These are phyloP conservation scores for Tokudaia muenninki DNA, from an alignment of 2,797 vertebrate genomes.

Conservation along the genomic window DNA sequence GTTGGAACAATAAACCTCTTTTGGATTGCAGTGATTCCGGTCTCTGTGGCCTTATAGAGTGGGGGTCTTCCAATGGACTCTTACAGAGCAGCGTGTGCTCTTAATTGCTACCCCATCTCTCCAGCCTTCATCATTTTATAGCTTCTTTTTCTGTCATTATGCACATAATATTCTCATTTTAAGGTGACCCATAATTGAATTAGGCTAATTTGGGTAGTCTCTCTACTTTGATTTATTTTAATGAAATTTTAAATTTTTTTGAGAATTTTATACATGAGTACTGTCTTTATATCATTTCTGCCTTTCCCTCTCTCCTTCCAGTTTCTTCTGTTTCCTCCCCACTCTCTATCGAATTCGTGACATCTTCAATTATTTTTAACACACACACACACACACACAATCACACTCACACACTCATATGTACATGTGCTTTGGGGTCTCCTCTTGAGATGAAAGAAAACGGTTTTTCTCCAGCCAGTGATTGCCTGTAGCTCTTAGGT, in stretches of 20 bases:
- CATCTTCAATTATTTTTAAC: background rate
- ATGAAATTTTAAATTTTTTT: background rate
- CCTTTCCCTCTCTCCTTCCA: background rate
- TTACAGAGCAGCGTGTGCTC: background rate
- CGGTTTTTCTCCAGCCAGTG: background rate
- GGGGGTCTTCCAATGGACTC: too few species aligned
- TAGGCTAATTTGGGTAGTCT: background rate
- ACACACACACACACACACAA: background rate
- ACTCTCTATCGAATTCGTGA: background rate
- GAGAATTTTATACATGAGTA: background rate
- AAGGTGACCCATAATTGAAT: background rate
- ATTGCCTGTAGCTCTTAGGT: background rate
- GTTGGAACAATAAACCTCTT: too few species aligned
- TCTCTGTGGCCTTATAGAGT: too few species aligned
- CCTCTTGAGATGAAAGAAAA: background rate
- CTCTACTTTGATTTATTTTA: background rate
- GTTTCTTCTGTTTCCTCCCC: background rate
- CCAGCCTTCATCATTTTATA: background rate
- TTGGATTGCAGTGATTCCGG: too few species aligned
- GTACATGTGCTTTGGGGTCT: background rate
- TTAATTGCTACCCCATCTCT: background rate
- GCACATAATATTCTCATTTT: slow-evolving; percentile 20
- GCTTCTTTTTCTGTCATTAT: background rate
- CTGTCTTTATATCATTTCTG: background rate
- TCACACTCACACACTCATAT: background rate